Evolutionary conservation across 2,113 vertebrate species (phyloP).

Genomic region (Chaetura pelagica): DNA sequence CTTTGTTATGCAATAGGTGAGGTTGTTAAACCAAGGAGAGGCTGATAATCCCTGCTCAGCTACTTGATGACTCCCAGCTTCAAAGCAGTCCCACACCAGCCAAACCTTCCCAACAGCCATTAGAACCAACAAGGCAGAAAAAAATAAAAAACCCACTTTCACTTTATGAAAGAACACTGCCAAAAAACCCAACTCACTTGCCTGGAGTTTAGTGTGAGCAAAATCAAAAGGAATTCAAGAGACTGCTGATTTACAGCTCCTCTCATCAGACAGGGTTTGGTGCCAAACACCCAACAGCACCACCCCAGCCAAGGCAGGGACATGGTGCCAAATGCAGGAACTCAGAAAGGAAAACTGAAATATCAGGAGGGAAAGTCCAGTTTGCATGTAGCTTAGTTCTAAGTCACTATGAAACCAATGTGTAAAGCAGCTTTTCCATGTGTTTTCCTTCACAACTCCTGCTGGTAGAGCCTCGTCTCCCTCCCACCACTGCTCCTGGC

Average conservation of each 20-base stretch:
- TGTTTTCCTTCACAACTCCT: rapidly evolving
- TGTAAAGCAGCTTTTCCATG: rapidly evolving
- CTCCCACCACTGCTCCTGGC: no score
- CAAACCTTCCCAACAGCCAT: neutral
- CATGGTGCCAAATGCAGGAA: rapidly evolving
- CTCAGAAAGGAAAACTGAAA: neutral
- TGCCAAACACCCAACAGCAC: neutral
- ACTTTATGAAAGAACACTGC: rapidly evolving
- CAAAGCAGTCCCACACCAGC: neutral
- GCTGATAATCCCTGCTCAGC: neutral
- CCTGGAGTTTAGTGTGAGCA: rapidly evolving
- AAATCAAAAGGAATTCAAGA: neutral
- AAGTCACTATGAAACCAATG: rapidly evolving
- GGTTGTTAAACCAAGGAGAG: neutral
- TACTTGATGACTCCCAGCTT: neutral
- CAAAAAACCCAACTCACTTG: neutral
- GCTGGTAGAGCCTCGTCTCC: rapidly evolving
- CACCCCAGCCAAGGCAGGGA: no score
- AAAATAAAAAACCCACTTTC: neutral
- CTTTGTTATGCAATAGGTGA: neutral
- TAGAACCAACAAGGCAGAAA: neutral
- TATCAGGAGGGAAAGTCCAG: neutral
- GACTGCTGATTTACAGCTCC: neutral
- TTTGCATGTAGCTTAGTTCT: rapidly evolving
- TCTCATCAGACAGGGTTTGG: neutral